Evolutionary conservation across 53 echinoderm and acorn worm genomes (phyloP).

Genomic region (Paracentrotus lividus): DNA sequence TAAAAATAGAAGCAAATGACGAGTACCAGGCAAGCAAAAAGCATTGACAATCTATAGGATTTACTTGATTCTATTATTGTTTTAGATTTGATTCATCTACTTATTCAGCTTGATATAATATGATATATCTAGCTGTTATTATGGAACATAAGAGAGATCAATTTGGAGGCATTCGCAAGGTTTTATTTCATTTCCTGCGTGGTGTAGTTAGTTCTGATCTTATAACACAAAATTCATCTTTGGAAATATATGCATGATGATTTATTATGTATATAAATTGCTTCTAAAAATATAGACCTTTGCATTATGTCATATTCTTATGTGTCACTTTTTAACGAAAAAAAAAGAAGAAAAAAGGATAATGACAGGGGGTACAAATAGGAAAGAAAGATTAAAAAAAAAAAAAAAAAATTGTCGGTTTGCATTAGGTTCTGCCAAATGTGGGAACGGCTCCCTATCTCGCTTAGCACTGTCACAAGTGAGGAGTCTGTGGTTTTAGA

Average conservation of each 20-base stretch:
- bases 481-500: too few species aligned
- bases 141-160: background rate
- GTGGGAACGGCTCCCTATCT: too few species aligned
- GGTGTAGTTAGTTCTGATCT: background rate
- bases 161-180: background rate
- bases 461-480: too few species aligned
- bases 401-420: too few species aligned
- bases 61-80: background rate
- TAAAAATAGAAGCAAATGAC: background rate
- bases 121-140: background rate
- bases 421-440: too few species aligned
- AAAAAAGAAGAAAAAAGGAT: too few species aligned
- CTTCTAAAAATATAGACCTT: too few species aligned
- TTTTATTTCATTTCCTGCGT: background rate
- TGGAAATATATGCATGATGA: background rate
- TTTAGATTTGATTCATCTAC: background rate
- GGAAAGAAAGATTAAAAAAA: too few species aligned
- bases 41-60: background rate
- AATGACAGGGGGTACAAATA: too few species aligned
- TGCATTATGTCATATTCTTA: too few species aligned
- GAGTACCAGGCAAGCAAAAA: background rate
- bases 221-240: background rate
- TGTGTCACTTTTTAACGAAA: too few species aligned
- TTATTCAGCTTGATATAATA: background rate
- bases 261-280: background rate